These are phyloP conservation scores for Hydrolagus colliei DNA, from an alignment of 2,797 vertebrate species.

Conservation along the genomic window DNA sequence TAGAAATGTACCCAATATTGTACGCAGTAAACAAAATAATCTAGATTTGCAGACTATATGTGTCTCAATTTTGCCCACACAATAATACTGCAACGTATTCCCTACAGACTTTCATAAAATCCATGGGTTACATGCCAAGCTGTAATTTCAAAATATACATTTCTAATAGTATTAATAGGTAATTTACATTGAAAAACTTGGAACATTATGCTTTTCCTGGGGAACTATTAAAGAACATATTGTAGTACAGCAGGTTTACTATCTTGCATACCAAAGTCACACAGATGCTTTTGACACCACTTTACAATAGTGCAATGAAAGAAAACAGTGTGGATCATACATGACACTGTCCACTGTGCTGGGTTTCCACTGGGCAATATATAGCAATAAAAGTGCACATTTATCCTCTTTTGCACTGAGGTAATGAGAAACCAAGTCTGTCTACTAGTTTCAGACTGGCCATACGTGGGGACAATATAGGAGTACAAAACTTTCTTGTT, in stretches of 20 bases:
- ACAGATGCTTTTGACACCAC: not conserved
- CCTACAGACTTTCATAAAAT: not conserved
- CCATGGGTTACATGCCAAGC: not conserved
- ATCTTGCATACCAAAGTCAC: not conserved
- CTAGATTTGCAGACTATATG: not conserved
- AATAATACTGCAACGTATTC: not conserved
- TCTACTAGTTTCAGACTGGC: conserved; percentile 13
- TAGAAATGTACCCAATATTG: not conserved
- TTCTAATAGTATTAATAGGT: not conserved
- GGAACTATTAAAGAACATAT: not conserved
- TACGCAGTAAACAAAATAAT: not conserved
- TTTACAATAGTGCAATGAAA: not conserved
- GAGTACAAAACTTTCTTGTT: conserved; percentile 13
- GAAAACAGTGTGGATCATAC: not conserved
- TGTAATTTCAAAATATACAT: not conserved
- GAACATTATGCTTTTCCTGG: not conserved
- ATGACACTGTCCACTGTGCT: not conserved
- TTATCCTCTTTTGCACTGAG: not conserved
- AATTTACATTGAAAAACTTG: not conserved
- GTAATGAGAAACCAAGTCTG: not conserved
- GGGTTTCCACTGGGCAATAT: not conserved
- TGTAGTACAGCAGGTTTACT: not conserved
- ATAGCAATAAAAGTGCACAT: not conserved
- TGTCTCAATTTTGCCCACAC: not conserved
- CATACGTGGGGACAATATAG: not conserved